Evolutionary conservation across 1,140 invertebrate genomes (phyloP), one percentile per base, ranked within the genome.

Genomic region (Bombus polaris): DNA sequence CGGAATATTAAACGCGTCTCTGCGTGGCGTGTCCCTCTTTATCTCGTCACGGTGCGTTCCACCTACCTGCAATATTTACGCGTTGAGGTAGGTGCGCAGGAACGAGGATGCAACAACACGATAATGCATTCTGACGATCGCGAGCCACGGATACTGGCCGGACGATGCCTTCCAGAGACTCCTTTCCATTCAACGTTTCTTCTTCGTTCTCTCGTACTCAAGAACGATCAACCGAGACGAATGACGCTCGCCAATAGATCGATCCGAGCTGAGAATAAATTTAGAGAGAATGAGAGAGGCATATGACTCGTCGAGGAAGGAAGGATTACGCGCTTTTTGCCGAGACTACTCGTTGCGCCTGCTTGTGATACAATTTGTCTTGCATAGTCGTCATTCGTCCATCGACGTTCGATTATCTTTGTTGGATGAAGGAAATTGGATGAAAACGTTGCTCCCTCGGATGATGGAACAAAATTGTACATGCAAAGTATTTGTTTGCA

Each of bases 1-100:
- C 75, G 85, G 93, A 94, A 94, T 94, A 93, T 93, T 92, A 93
- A 94, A 86, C 87, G 90, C 66, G 66, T 81, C 65, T 72, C 59
- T 73, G 66, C 37, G 44, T 37, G 25, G 10, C 72, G 22, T n/a
- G 25, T 71, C 28, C 59, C 57, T n/a, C 59, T 87, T 89, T 83
- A 81, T 84, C 85, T 72, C 32, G 35, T 47, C 79, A 28, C 44
- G 25, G 44, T 65, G 87, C 86, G 83, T 78, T 47, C 83, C 88
- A 85, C 83, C 89, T 91, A 91, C 89, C 88, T 66, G 80, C 85
- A 84, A 85, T 81, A 75, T 87, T 91, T 68, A 73, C 87, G 72
- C 87, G 89, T 88, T 88, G 90, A 91, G 89, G 89, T 91, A 91
- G 90, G 90, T 91, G 83, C 32, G 15, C 66, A 37, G 12, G 75